Evolutionary conservation across 2,888 invertebrate genomes (phyloP), one percentile per base, ranked within the genome.

Genomic region (Lobophora halterata): DNA sequence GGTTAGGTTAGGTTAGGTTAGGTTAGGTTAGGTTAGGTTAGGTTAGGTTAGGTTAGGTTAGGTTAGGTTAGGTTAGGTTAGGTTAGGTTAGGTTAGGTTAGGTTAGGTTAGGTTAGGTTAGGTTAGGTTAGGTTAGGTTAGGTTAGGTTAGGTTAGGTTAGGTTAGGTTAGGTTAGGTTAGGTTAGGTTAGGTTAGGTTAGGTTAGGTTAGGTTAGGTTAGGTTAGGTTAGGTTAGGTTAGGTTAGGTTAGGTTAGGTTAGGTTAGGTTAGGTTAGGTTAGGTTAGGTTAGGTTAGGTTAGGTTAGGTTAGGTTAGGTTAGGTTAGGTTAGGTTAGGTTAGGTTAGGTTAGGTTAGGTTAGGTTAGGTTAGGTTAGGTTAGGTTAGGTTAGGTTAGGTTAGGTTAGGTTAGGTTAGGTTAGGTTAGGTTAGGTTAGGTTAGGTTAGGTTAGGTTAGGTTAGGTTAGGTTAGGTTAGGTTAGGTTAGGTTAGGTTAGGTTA

Each of bases 11-110:
- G 46, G 49, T 49, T 45, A 42, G 48, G 48, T 48, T 48, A 44
- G 43, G 48, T 48, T 48, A 49, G 49, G 49, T 45, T 49, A 39
- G 45, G 49, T 45, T 49, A 44, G 49, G 49, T 49, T 49, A 44
- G 49, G 49, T 42, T 49, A 41, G 45, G 49, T 45, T 49, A 44
- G 49, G 49, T 45, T 49, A 41, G 45, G 48, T 45, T 44, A 44
- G 48, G 48, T 44, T 48, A 40, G 38, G 38, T 42, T 39, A 42
- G 42, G 43, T 44, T 40, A 35, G 37, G 37, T 41, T 38, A 36
- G 41, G 36, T 45, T 45, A 39, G 44, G 46, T 41, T 41, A 46
- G 40, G 46, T 46, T 47, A 33, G 43, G 47, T 28, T 28, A 36
- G 37, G 38, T 38, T 38, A 40, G 36, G 46, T 47, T 47, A 43